A percentile compares a stretch with the other conserved stretches of the same genome.
These are phyloP conservation scores for Tipula lateralis DNA, from an alignment of 2,888 invertebrate genomes.

Conservation along the genomic window DNA sequence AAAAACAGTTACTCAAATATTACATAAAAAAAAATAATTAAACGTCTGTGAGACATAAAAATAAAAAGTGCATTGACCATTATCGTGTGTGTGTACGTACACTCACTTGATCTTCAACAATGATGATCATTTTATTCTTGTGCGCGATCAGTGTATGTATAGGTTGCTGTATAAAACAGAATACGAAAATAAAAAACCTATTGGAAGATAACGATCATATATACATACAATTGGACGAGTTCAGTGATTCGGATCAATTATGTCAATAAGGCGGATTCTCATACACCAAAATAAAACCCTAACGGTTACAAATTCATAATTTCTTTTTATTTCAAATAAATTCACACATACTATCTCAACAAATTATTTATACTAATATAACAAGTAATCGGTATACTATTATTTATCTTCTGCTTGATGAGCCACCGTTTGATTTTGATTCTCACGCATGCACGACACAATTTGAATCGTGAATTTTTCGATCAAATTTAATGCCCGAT, in stretches of 20 bases:
- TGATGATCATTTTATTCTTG: not conserved
- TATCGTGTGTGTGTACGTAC: not conserved
- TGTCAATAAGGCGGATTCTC: not conserved
- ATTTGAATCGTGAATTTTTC: slow-evolving; percentile 43
- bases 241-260: not conserved
- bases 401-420: not conserved
- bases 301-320: not conserved
- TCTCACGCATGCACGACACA: not conserved
- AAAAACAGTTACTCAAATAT: not conserved
- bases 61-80: not conserved
- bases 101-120: not conserved
- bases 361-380: not conserved
- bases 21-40: not conserved
- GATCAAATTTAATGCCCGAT: slow-evolving; percentile 43
- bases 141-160: not conserved
- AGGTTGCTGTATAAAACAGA: not conserved
- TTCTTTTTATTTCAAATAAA: not conserved
- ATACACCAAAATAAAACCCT: not conserved
- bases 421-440: not conserved
- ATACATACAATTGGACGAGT: not conserved
- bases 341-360: not conserved
- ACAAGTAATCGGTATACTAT: not conserved
- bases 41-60: not conserved
- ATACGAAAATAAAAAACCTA: not conserved
- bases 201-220: not conserved